phyloP scores from a whole-genome alignment of 2,888 invertebrate genomes.

The Mesorhabditis spiculigera region DNA sequence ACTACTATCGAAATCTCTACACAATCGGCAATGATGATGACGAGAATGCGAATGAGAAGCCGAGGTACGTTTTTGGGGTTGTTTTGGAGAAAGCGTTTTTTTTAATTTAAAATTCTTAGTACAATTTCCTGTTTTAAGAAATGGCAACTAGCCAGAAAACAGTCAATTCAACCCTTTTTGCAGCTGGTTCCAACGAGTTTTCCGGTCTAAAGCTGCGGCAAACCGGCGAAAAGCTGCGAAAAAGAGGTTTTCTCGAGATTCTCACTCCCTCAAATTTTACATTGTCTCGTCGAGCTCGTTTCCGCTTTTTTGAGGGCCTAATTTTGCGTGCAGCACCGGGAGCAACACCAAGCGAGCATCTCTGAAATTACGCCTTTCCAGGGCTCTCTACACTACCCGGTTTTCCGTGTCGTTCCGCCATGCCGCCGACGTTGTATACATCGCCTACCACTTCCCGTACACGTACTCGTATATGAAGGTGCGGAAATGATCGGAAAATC shows the following conservation, averaged over 20 bases:
- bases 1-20: conserved; percentile 74
- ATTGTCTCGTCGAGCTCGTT: too few species aligned
- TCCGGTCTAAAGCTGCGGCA: not conserved
- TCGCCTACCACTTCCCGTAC: conserved; percentile 84
- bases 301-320: too few species aligned
- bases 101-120: not conserved
- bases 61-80: conserved; percentile 12
- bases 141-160: too few species aligned
- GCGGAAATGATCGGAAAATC: not conserved
- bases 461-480: conserved; percentile 77
- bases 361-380: conserved; percentile 8
- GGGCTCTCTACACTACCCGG: conserved; percentile 72
- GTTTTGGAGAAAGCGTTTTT: not conserved
- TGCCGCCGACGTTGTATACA: conserved; percentile 75
- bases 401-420: conserved; percentile 77
- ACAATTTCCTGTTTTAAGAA: too few species aligned
- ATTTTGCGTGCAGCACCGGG: too few species aligned
- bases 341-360: too few species aligned
- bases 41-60: conserved; percentile 22
- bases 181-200: not conserved
- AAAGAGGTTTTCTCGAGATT: too few species aligned
- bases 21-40: conserved; percentile 27
- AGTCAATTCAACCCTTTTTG: not conserved
- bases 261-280: too few species aligned
- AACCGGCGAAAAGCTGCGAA: too few species aligned